A percentile compares a stretch with the other conserved stretches of the same genome.
Evolutionary conservation across 2,888 invertebrate genomes (phyloP).

Genomic region (Agrenia bidenticulata): DNA sequence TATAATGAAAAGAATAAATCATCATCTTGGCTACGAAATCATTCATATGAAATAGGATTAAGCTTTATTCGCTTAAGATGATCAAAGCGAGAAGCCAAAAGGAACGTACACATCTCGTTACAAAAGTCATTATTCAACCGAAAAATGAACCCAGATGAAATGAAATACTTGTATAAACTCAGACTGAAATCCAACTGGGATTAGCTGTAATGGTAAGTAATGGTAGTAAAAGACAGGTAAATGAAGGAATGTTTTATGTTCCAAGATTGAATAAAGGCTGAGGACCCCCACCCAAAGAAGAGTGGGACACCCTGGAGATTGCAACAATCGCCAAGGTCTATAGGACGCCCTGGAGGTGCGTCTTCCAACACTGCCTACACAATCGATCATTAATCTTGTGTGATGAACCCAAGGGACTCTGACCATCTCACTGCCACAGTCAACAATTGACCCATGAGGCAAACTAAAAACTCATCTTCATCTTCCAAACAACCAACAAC

Average conservation of each 20-base stretch:
- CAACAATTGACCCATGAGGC: slow-evolving; percentile 21
- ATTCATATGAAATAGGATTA: too few relatives aligned
- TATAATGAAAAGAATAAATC: too few relatives aligned
- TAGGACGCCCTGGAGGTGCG: slow-evolving; percentile 48
- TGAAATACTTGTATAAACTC: background rate
- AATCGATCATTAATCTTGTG: slow-evolving; percentile 53
- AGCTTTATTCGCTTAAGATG: background rate
- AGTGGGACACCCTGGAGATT: slow-evolving; percentile 50
- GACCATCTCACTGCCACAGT: slow-evolving; percentile 18
- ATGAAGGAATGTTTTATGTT: slow-evolving; percentile 36
- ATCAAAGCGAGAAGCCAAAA: background rate
- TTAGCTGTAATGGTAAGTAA: background rate
- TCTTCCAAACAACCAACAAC: slow-evolving; percentile 7
- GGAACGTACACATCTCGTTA: background rate
- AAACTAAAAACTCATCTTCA: slow-evolving; percentile 20
- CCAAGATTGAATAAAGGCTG: slow-evolving; percentile 23
- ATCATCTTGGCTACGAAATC: too few relatives aligned
- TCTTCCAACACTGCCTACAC: slow-evolving; percentile 49
- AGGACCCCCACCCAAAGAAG: slow-evolving; percentile 49
- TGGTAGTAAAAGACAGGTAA: slow-evolving; percentile 26
- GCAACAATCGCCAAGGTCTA: slow-evolving; percentile 50
- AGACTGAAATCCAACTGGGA: background rate
- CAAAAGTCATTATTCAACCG: slow-evolving; percentile 5
- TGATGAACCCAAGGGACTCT: slow-evolving; percentile 37
- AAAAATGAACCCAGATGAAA: slow-evolving; percentile 8